Percentiles rank a stretch among this genome's conserved stretches.
These are phyloP conservation scores for Ichneumoninae sp. DNA, from an alignment of 2,888 invertebrate genomes.

Conservation along the genomic window DNA sequence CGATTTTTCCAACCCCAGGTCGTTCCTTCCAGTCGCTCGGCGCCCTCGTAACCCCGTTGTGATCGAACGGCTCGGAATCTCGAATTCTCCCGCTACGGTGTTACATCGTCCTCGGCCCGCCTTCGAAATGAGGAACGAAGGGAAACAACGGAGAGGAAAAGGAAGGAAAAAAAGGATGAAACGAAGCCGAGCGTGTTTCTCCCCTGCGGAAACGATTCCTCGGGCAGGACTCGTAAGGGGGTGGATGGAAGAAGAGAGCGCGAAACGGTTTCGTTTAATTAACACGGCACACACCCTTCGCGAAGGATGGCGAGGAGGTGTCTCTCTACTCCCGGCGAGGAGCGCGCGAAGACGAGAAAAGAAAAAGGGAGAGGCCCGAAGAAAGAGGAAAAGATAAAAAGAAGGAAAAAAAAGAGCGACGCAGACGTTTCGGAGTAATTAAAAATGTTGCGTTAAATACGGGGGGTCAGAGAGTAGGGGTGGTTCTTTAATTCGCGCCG, in stretches of 20 bases:
- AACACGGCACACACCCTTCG: slow-evolving; percentile 69
- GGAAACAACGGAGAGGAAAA: neutral
- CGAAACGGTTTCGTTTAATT: slow-evolving; percentile 77
- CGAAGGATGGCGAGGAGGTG: slow-evolving; percentile 58
- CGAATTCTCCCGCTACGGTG: slow-evolving; percentile 26
- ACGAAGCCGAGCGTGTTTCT: slow-evolving; percentile 62
- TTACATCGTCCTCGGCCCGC: slow-evolving; percentile 44
- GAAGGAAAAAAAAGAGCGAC: slow-evolving; percentile 52
- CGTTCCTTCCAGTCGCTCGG: slow-evolving; percentile 12
- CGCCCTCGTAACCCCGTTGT: slow-evolving; percentile 58
- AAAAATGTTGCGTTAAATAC: slow-evolving; percentile 75
- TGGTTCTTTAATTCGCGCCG: slow-evolving; percentile 75
- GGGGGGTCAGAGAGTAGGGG: slow-evolving; percentile 69
- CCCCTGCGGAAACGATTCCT: slow-evolving; percentile 65
- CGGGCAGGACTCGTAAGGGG: slow-evolving; percentile 50
- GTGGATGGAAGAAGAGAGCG: slow-evolving; percentile 51
- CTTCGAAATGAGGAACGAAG: slow-evolving; percentile 19
- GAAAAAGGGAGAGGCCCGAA: slow-evolving; percentile 58
- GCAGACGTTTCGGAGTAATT: slow-evolving; percentile 74
- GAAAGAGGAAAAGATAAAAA: slow-evolving; percentile 64
- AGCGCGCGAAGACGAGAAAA: slow-evolving; percentile 65
- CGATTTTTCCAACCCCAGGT: slow-evolving; percentile 15
- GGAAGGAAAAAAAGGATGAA: slow-evolving; percentile 50
- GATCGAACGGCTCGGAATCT: slow-evolving; percentile 62
- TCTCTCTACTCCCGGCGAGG: slow-evolving; percentile 61